These are phyloP conservation scores for Onthophagus taurus DNA, from an alignment of 1,140 invertebrate species.

Conservation along the genomic window DNA sequence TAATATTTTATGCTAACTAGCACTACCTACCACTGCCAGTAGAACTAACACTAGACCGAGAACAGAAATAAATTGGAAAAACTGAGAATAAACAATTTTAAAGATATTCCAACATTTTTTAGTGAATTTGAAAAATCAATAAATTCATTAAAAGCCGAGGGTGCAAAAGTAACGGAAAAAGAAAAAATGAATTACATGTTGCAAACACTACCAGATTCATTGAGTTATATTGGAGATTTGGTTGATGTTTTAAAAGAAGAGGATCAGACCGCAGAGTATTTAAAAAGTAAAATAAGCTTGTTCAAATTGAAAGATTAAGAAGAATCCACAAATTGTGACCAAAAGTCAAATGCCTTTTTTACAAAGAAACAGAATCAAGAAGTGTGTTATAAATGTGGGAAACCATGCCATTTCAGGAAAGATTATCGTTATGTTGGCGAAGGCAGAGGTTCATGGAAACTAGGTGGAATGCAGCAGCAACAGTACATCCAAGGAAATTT, in stretches of 20 bases:
- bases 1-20: too few relatives aligned
- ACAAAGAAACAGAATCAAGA: conserved; percentile 16
- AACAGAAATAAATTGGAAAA: conserved; percentile 20
- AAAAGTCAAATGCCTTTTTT: conserved; percentile 4
- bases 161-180: conserved; percentile 21
- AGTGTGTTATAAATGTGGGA: conserved; percentile 20
- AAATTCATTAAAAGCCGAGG: conserved; percentile 24
- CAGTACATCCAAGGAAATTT: too few relatives aligned
- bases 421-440: too few relatives aligned
- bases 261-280: conserved; percentile 36
- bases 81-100: conserved; percentile 21
- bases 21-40: too few relatives aligned
- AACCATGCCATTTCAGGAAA: conserved; percentile 20
- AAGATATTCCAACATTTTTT: conserved; percentile 14
- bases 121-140: conserved; percentile 26
- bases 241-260: conserved; percentile 29
- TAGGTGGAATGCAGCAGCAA: too few relatives aligned
- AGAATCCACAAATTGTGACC: not conserved
- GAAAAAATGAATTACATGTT: conserved; percentile 33
- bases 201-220: conserved; percentile 25
- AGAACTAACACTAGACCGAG: too few relatives aligned
- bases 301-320: conserved; percentile 27
- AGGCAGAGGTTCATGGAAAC: too few relatives aligned
- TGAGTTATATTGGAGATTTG: conserved; percentile 28
- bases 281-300: conserved; percentile 34